Conservation (phyloP, 2,888 invertebrate genomes). For the Macrosoma leucophasiata region DNA sequence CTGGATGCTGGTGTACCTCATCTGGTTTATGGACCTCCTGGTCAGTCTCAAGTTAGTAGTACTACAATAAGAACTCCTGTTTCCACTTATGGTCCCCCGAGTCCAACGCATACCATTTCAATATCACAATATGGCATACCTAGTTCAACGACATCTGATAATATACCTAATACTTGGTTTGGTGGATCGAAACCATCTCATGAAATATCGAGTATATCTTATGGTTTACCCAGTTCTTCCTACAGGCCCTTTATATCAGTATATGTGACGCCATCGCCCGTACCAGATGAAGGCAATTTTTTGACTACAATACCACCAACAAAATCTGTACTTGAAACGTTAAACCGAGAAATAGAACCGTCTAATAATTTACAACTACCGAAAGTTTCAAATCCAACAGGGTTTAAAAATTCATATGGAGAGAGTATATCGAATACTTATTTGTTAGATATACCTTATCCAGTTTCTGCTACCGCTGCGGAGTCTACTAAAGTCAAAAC, state of each 20-base stretch:
- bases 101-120: slow-evolving; percentile 47
- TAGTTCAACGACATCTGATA: slow-evolving; percentile 45
- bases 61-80: slow-evolving; percentile 34
- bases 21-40: slow-evolving; percentile 47
- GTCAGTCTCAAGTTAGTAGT: slow-evolving; percentile 30
- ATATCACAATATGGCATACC: slow-evolving; percentile 49
- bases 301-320: slow-evolving; percentile 36
- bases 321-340: slow-evolving; percentile 34
- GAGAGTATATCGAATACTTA: slow-evolving; percentile 54
- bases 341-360: slow-evolving; percentile 44
- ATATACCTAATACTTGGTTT: slow-evolving; percentile 29
- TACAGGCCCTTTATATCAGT: slow-evolving; percentile 26
- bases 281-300: slow-evolving; percentile 35
- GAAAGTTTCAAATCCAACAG: slow-evolving; percentile 47
- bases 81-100: slow-evolving; percentile 47
- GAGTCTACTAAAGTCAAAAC: slow-evolving; percentile 61
- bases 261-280: slow-evolving; percentile 33
- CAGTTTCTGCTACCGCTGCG: slow-evolving; percentile 56
- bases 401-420: slow-evolving; percentile 65
- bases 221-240: slow-evolving; percentile 24
- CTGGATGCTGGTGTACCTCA: slow-evolving; percentile 41
- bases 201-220: slow-evolving; percentile 26
- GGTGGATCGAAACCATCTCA: slow-evolving; percentile 31
- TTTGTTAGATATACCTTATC: slow-evolving; percentile 47
- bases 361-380: slow-evolving; percentile 48